Evolutionary conservation across 2,797 vertebrate genomes (phyloP).

Genomic region (Hypotaenidia okinawae): DNA sequence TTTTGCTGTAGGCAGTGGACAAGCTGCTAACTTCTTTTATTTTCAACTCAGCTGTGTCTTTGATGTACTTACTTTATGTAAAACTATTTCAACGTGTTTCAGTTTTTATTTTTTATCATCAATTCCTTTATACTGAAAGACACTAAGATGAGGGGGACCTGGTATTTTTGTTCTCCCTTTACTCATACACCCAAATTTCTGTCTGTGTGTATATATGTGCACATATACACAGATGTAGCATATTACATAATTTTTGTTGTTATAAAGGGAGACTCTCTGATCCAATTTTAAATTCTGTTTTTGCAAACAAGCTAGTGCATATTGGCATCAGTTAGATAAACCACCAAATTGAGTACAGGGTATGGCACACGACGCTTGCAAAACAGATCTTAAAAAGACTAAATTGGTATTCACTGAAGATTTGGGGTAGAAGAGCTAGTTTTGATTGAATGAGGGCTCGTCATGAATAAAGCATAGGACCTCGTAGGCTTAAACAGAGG

Average conservation of each 20-base stretch:
- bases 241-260: background rate
- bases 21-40: background rate
- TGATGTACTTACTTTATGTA: background rate
- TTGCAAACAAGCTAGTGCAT: background rate
- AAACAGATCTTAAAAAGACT: background rate
- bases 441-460: background rate
- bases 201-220: background rate
- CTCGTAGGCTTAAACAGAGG: background rate
- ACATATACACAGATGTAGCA: background rate
- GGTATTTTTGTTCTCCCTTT: background rate
- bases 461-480: background rate
- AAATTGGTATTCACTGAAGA: background rate
- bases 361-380: background rate
- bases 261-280: background rate
- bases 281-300: background rate
- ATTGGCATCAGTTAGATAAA: background rate
- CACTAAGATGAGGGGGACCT: background rate
- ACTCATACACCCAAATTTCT: background rate
- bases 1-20: background rate
- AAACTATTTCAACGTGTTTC: background rate
- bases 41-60: background rate
- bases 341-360: background rate
- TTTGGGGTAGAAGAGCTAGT: background rate
- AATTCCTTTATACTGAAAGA: background rate
- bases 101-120: background rate